These are phyloP conservation scores for Puntigrus tetrazona DNA, from an alignment of 2,113 vertebrate genomes.

Conservation along the genomic window DNA sequence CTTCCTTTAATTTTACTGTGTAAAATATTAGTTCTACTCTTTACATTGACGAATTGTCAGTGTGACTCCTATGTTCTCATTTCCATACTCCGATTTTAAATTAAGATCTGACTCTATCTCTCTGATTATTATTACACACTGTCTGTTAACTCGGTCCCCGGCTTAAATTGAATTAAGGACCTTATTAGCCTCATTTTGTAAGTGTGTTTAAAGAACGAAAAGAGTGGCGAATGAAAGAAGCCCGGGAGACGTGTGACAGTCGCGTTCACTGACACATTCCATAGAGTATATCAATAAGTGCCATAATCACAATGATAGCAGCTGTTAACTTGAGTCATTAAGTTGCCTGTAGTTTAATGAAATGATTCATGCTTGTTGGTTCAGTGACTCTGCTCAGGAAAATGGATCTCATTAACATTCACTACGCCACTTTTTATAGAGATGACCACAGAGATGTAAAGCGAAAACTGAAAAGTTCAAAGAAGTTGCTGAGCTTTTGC, in stretches of 20 bases:
- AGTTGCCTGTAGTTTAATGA: conserved; percentile 40
- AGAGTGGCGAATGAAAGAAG: background rate
- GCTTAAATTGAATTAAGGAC: conserved; percentile 40
- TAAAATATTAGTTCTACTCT: background rate
- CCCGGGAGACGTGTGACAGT: background rate
- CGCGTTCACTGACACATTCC: background rate
- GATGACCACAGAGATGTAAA: background rate
- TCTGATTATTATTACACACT: conserved; percentile 25
- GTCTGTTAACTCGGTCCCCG: conserved; percentile 23
- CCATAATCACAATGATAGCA: conserved; percentile 31
- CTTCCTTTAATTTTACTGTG: background rate
- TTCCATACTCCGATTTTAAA: background rate
- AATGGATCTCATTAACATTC: conserved; percentile 36
- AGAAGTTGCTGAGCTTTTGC: background rate
- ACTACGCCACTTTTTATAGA: background rate
- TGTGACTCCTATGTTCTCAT: background rate
- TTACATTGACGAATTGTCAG: background rate
- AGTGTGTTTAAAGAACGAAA: conserved; percentile 31
- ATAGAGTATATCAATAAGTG: conserved; percentile 11
- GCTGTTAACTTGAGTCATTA: conserved; percentile 44
- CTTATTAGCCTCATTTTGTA: conserved; percentile 39
- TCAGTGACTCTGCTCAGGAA: conserved; percentile 20
- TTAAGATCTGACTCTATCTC: conserved; percentile 1
- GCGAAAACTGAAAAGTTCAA: background rate
- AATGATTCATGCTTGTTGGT: conserved; percentile 26